These are phyloP conservation scores for Hirtodrosophila histrioides DNA, from an alignment of 2,888 invertebrate genomes.

Conservation along the genomic window DNA sequence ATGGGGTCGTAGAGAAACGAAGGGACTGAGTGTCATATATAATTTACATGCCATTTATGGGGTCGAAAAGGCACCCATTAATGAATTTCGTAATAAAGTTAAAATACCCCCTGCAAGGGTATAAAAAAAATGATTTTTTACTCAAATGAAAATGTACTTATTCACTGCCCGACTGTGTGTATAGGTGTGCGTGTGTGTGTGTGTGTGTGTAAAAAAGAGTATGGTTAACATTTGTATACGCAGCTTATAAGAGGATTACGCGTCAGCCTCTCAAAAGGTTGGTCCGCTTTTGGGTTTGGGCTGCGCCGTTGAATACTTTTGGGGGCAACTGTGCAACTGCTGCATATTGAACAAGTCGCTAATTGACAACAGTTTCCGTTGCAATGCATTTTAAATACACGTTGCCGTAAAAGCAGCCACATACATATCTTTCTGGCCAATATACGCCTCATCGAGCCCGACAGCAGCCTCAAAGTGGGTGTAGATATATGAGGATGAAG, in stretches of 20 bases:
- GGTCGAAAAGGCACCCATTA: neutral
- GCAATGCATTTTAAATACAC: neutral
- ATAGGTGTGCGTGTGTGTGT: neutral
- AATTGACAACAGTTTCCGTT: slow-evolving; percentile 40
- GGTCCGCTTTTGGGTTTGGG: slow-evolving; percentile 1
- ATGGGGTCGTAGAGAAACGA: too few relatives aligned
- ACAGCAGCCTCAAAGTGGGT: slow-evolving; percentile 23
- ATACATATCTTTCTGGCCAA: neutral
- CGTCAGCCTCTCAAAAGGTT: slow-evolving; percentile 39
- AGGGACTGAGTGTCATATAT: too few relatives aligned
- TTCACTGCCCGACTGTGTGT: slow-evolving; percentile 10
- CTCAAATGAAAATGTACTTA: slow-evolving; percentile 50
- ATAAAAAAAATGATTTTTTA: slow-evolving; percentile 7
- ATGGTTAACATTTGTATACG: slow-evolving; percentile 37
- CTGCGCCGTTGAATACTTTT: slow-evolving; percentile 19
- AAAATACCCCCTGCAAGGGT: slow-evolving; percentile 2
- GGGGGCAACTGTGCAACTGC: slow-evolving; percentile 1
- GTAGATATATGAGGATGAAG: neutral
- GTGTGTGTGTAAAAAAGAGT: neutral
- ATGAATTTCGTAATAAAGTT: neutral
- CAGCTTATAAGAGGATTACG: slow-evolving; percentile 50
- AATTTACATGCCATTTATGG: too few relatives aligned
- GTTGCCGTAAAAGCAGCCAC: neutral
- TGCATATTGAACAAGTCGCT: slow-evolving; percentile 21
- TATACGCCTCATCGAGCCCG: slow-evolving; percentile 8